Evolutionary conservation across 2,797 vertebrate species (phyloP), one percentile per base, ranked within the genome.

Genomic region (Orestias chungarensis): DNA sequence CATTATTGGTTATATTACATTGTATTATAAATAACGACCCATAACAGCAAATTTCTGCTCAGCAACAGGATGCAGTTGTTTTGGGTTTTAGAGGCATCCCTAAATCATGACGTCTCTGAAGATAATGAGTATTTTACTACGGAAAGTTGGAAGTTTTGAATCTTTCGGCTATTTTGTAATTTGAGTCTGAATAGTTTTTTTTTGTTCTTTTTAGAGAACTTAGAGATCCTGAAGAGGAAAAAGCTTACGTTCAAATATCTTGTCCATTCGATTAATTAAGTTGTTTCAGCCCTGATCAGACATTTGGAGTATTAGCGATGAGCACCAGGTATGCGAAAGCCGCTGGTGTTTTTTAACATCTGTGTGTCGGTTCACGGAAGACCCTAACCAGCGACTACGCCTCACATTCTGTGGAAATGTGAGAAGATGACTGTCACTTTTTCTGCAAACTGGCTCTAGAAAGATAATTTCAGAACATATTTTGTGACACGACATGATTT

Each of bases 301-400:
- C 20, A 10, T 17, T 11, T 27, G 33, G 7, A 25, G 35, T 42
- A n/a, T 25, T 5, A 0, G 33, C 20, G 15, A 14, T 12, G 69
- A 40, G 2, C 54, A 3, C 38, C 18, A 31, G 65, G 35, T 49
- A 23, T 57, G 14, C 52, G 0, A 29, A 18, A n/a, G 40, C 43
- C 14, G 31, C 43, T 62, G 23, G 33, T 38, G 7, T 38, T 40
- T 40, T 20, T 20, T 65, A 33, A 47, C 65, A 59, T 33, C 52
- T 44, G 29, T 18, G 59, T 64, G 29, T 49, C 31, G 49, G 20
- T 6, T 61, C 4, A 14, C 33, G 49, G 25, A 1, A 62, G 43
- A 78, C 64, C 76, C 68, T 66, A 82, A 74, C 74, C 75, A 80
- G 46, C 73, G 5, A 25, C 17, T 50, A 50, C 27, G 43, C 85